Evolutionary conservation across 1,140 invertebrate species (phyloP).

Genomic region (Holotrichia oblita): DNA sequence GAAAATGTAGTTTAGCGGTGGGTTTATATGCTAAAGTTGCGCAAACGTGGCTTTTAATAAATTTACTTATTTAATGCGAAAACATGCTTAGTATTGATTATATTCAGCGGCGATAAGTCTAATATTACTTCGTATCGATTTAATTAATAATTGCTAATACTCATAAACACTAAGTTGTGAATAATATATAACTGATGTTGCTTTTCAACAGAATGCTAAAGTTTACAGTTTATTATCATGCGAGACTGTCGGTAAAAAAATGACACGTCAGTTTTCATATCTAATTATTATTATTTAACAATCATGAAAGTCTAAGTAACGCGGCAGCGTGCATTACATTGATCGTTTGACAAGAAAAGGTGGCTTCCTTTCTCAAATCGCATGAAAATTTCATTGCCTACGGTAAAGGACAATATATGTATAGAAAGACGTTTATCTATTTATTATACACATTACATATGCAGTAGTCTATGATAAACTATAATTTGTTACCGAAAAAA

Average conservation of each 20-base stretch:
- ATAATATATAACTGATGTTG: no score
- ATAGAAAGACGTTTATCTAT: neutral
- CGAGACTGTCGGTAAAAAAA: neutral
- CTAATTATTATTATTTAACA: conserved; percentile 9
- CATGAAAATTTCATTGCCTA: conserved; percentile 17
- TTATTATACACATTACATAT: conserved; percentile 27
- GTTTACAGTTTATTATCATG: neutral
- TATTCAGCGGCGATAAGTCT: no score
- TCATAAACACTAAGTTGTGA: no score
- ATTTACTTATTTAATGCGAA: no score
- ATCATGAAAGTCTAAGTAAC: neutral
- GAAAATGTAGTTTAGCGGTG: neutral
- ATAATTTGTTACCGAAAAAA: conserved; percentile 23
- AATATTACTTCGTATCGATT: no score
- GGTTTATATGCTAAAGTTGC: no score
- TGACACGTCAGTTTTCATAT: conserved; percentile 9
- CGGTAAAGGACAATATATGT: neutral
- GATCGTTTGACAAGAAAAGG: conserved; percentile 30
- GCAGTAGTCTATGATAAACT: conserved; percentile 25
- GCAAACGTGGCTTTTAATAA: no score
- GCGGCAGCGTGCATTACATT: neutral
- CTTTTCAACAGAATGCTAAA: no score
- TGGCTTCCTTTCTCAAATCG: conserved; percentile 18
- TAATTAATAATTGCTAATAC: no score
- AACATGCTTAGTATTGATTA: no score